These are phyloP conservation scores for Tuberolachnus salignus DNA, from an alignment of 2,888 invertebrate species.

Conservation along the genomic window DNA sequence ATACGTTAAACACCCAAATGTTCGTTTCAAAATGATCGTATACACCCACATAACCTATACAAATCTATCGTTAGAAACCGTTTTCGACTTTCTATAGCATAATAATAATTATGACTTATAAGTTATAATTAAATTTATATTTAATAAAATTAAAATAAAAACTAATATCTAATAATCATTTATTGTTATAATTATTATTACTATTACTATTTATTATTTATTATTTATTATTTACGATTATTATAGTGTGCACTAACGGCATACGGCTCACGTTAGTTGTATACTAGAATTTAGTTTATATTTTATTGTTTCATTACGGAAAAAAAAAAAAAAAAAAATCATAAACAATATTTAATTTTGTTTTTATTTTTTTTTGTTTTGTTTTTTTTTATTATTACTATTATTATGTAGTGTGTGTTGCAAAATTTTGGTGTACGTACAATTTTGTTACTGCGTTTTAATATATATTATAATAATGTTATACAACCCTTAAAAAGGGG, in stretches of 20 bases:
- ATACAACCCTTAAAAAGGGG: conserved; percentile 24
- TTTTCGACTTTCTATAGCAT: conserved; percentile 43
- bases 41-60: conserved; percentile 2
- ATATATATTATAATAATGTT: conserved; percentile 56
- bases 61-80: conserved; percentile 38
- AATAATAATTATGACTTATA: conserved; percentile 20
- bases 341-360: not conserved
- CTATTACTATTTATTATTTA: conserved; percentile 11
- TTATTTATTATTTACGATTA: conserved; percentile 9
- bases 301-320: conserved; percentile 23
- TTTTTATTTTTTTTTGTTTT: no score
- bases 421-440: conserved; percentile 56
- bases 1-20: conserved; percentile 47
- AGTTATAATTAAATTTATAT: conserved; percentile 47
- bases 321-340: conserved; percentile 6
- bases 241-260: conserved; percentile 54
- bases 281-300: conserved; percentile 33
- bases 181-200: conserved; percentile 37
- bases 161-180: conserved; percentile 41
- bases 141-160: not conserved
- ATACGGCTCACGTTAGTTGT: conserved; percentile 56
- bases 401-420: conserved; percentile 50
- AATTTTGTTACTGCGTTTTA: conserved; percentile 57
- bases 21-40: conserved; percentile 43
- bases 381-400: conserved; percentile 27